phyloP scores from a whole-genome alignment of 2,797 vertebrate genomes.

The Rachycentron canadum region DNA sequence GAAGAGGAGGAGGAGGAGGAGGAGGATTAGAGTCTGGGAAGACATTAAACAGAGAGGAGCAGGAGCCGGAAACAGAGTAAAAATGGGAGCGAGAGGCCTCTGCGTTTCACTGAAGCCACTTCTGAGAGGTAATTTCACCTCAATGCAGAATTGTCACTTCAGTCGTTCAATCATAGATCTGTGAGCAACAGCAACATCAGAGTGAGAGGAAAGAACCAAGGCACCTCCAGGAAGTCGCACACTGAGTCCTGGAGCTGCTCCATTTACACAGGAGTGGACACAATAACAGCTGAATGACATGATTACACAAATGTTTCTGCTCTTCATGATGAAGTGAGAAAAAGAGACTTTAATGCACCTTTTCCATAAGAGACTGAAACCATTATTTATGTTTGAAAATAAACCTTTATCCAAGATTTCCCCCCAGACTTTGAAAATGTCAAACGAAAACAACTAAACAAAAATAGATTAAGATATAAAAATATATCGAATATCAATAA shows the following conservation, averaged over 20 bases:
- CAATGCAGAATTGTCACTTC: constrained; percentile 2
- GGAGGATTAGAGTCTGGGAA: constrained; percentile 42
- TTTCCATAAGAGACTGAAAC: constrained; percentile 3
- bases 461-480: background rate
- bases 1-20: constrained; percentile 29
- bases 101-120: background rate
- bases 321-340: constrained; percentile 2
- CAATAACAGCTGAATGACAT: constrained; percentile 15
- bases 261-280: constrained; percentile 25
- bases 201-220: background rate
- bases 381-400: too few species aligned
- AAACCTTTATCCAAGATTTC: too few species aligned
- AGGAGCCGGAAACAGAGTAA: constrained; percentile 40
- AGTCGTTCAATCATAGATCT: background rate
- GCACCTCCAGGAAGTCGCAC: background rate
- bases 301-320: constrained; percentile 8
- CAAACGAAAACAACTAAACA: background rate
- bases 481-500: background rate
- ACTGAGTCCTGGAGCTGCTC: constrained; percentile 10
- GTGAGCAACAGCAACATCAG: background rate
- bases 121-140: constrained; percentile 7
- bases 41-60: constrained; percentile 60
- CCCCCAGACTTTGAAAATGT: too few species aligned
- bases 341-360: constrained; percentile 13
- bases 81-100: constrained; percentile 7